phyloP scores from a whole-genome alignment of 2,113 vertebrate genomes.

The Coptodon bakossiorum region DNA sequence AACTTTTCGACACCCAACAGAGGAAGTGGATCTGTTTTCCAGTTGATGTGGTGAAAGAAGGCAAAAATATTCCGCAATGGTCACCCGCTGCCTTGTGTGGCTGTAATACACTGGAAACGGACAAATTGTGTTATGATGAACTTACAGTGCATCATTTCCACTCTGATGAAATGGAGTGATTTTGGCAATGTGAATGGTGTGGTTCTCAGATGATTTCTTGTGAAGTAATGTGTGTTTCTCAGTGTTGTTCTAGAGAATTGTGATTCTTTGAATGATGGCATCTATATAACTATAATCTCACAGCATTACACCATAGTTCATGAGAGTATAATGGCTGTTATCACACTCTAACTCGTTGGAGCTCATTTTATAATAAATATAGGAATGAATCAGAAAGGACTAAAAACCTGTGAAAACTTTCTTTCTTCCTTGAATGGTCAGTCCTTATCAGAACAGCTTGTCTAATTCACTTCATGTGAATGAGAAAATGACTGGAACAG shows the following conservation, averaged over 20 bases:
- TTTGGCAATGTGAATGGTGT: neutral
- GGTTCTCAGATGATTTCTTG: neutral
- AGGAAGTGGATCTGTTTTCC: neutral
- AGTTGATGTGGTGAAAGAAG: neutral
- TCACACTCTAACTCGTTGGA: neutral
- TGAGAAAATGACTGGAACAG: slow-evolving; percentile 5
- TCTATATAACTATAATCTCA: neutral
- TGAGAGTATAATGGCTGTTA: neutral
- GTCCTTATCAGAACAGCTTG: neutral
- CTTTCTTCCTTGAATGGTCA: neutral
- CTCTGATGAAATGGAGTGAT: neutral
- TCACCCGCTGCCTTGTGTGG: neutral
- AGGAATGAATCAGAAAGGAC: neutral
- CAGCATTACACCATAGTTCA: neutral
- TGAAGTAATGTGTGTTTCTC: neutral
- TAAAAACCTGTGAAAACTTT: neutral
- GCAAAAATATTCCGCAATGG: neutral
- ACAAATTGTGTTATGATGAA: neutral
- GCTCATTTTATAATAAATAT: neutral
- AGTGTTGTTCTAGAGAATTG: neutral
- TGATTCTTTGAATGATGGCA: neutral
- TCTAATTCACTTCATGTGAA: slow-evolving; percentile 16
- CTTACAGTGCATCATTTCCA: neutral
- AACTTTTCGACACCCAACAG: neutral
- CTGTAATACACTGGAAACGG: neutral